Percentiles rank a stretch among this genome's conserved stretches.
Conservation (phyloP, 2,888 invertebrate species). For the Poecilus cupreus region DNA sequence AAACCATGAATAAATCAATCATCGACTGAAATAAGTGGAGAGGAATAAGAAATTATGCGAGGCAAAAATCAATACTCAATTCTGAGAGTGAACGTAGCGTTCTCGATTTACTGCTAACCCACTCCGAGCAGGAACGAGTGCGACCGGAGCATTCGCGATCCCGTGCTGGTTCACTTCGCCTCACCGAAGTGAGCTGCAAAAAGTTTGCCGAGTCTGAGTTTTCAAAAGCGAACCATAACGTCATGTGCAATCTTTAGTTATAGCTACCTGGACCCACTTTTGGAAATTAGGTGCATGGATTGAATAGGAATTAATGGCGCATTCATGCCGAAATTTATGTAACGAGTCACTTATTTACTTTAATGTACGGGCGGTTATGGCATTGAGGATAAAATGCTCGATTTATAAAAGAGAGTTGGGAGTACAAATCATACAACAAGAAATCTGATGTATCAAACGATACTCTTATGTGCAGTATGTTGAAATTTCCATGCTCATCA, state of each 20-base stretch:
- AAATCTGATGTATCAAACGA: no score
- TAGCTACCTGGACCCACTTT: neutral
- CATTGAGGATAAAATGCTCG: no score
- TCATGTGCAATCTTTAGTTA: slow-evolving; percentile 33
- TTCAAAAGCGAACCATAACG: slow-evolving; percentile 11
- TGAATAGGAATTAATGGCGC: no score
- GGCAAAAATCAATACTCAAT: slow-evolving; percentile 54
- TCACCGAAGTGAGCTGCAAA: no score
- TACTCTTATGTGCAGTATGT: no score
- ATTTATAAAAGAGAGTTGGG: no score
- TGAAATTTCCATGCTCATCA: no score
- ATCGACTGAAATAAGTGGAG: slow-evolving; percentile 50
- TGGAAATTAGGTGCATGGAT: no score
- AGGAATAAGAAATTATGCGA: slow-evolving; percentile 53
- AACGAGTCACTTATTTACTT: no score
- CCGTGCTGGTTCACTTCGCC: no score
- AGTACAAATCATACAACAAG: no score
- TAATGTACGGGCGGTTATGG: no score
- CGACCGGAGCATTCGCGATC: neutral
- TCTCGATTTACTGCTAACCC: slow-evolving; percentile 41
- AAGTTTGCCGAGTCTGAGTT: slow-evolving; percentile 8
- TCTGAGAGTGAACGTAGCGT: slow-evolving; percentile 36
- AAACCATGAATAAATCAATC: slow-evolving; percentile 55
- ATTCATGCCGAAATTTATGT: neutral
- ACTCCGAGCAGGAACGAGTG: neutral